These are phyloP conservation scores for Meghimatium bilineatum DNA, from an alignment of 2,888 invertebrate species.

Conservation along the genomic window DNA sequence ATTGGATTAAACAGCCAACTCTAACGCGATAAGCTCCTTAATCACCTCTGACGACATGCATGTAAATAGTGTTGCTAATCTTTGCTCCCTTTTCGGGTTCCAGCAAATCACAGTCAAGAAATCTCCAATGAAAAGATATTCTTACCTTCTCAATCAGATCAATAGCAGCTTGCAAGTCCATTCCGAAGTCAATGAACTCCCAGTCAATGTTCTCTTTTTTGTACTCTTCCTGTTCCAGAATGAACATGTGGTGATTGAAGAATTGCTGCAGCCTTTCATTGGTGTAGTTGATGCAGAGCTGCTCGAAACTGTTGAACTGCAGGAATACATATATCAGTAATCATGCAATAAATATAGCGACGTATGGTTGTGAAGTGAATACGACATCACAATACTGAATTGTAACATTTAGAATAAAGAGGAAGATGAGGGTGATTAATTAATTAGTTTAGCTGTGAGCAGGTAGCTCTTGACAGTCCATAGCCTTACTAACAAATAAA, in stretches of 20 bases:
- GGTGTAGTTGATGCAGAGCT: conserved; percentile 98
- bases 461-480: too few relatives aligned
- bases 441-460: too few relatives aligned
- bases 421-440: too few relatives aligned
- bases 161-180: conserved; percentile 96
- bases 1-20: too few relatives aligned
- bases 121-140: not conserved
- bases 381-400: too few relatives aligned
- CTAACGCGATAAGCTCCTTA: too few relatives aligned
- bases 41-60: too few relatives aligned
- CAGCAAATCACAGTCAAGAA: not conserved
- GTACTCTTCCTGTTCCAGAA: conserved; percentile 97
- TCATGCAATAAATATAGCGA: too few relatives aligned
- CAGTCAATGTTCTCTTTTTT: conserved; percentile 94
- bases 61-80: too few relatives aligned
- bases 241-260: conserved; percentile 98
- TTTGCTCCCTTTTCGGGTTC: not conserved
- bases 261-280: conserved; percentile 98
- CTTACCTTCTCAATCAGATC: conserved; percentile 82
- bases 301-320: conserved; percentile 97
- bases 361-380: too few relatives aligned
- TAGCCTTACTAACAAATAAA: too few relatives aligned
- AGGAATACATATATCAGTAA: not conserved
- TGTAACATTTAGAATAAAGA: too few relatives aligned
- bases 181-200: conserved; percentile 97